phyloP scores from a whole-genome alignment of 1,140 invertebrate genomes.

The Potamilus streckersoni region DNA sequence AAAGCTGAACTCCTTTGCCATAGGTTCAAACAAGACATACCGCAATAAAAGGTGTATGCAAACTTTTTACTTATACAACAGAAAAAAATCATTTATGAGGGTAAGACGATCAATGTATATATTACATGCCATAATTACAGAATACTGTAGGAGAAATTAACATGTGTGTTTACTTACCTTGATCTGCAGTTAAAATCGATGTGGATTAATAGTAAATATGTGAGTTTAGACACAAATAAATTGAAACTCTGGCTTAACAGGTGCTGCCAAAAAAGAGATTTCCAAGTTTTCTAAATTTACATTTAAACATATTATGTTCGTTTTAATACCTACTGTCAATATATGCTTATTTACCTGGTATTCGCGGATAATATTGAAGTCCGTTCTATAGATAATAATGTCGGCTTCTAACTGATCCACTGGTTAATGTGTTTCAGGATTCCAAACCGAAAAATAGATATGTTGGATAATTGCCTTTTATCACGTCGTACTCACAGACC shows the following conservation, averaged over 20 bases:
- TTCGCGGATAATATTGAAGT: conserved; percentile 99
- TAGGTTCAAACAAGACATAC: too few relatives aligned
- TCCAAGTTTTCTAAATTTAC: background rate
- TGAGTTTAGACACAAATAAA: too few relatives aligned
- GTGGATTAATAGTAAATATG: too few relatives aligned
- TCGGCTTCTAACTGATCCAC: conserved; percentile 99
- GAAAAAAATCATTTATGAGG: too few relatives aligned
- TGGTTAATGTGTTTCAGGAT: conserved; percentile 99
- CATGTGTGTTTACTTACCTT: too few relatives aligned
- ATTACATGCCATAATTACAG: too few relatives aligned
- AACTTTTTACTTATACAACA: too few relatives aligned
- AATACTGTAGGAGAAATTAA: too few relatives aligned
- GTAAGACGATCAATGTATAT: too few relatives aligned
- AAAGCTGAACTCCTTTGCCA: too few relatives aligned
- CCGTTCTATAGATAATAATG: conserved; percentile 98
- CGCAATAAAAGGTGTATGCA: too few relatives aligned
- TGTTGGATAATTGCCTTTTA: conserved; percentile 96
- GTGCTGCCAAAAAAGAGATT: background rate
- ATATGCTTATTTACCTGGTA: conserved; percentile 76
- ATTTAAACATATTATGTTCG: background rate
- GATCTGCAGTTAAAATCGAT: too few relatives aligned
- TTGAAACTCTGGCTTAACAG: background rate
- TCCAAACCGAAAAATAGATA: conserved; percentile 99
- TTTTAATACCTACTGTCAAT: background rate
- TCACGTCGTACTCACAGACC: conserved; percentile 99